phyloP scores from a whole-genome alignment of 1,140 invertebrate species.

The Drosophila bipectinata region DNA sequence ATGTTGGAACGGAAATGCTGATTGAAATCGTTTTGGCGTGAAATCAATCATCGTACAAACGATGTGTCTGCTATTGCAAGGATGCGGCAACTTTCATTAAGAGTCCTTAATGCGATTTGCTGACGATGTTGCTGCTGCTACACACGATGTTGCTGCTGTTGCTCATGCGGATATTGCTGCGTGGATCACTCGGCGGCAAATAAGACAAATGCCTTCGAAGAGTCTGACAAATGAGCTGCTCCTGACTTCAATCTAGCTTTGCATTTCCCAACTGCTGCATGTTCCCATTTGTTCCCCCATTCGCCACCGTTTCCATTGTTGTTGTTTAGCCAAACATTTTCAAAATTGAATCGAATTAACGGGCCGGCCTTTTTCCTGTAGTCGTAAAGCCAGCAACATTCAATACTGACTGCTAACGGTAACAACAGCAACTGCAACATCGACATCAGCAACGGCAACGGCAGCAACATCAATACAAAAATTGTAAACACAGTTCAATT shows the following conservation, averaged over 20 bases:
- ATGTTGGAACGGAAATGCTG: constrained; percentile 73
- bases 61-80: constrained; percentile 66
- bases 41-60: constrained; percentile 81
- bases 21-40: constrained; percentile 83
- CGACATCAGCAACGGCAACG: constrained; percentile 15
- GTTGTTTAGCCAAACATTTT: constrained; percentile 61
- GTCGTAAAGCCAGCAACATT: constrained; percentile 59
- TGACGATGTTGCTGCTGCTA: constrained; percentile 58
- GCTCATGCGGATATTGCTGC: constrained; percentile 57
- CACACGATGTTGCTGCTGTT: constrained; percentile 7
- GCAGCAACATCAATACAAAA: constrained; percentile 70
- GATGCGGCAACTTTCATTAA: constrained; percentile 80
- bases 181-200: constrained; percentile 45
- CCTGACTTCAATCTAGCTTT: constrained; percentile 51
- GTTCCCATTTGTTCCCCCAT: constrained; percentile 27
- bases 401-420: neutral
- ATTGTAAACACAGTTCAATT: constrained; percentile 75
- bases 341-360: constrained; percentile 80
- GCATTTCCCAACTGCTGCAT: constrained; percentile 63
- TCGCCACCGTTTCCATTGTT: constrained; percentile 18
- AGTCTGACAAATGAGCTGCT: constrained; percentile 57
- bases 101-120: constrained; percentile 82
- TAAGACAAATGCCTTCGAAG: constrained; percentile 68
- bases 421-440: constrained; percentile 1
- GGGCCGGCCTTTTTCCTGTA: constrained; percentile 74